phyloP scores from a whole-genome alignment of 2,888 invertebrate species.

The Scelioninae gen. 2 region DNA sequence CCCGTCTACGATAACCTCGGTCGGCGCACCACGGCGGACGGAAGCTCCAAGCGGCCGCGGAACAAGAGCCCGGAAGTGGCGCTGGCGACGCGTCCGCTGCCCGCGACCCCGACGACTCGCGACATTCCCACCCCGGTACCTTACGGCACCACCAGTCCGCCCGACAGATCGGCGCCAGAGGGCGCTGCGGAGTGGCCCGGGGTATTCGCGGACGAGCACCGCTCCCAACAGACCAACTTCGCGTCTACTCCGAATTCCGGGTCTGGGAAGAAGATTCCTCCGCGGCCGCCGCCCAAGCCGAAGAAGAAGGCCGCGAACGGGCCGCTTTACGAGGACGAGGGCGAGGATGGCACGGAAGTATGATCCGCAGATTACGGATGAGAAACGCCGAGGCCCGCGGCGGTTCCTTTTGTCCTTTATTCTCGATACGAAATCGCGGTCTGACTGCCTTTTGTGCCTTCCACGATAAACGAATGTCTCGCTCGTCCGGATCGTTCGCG shows the following conservation, averaged over 20 bases:
- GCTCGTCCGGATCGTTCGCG: conserved; percentile 47
- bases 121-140: conserved; percentile 19
- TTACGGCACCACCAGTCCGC: conserved; percentile 65
- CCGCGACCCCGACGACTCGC: conserved; percentile 78
- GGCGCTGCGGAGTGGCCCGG: conserved; percentile 76
- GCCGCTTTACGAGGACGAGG: conserved; percentile 90
- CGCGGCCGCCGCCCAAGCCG: conserved; percentile 89
- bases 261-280: conserved; percentile 83
- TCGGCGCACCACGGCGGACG: conserved; percentile 88
- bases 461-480: conserved; percentile 44
- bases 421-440: conserved; percentile 62
- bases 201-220: conserved; percentile 77
- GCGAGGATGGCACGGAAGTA: conserved; percentile 93
- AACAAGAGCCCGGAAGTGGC: conserved; percentile 82
- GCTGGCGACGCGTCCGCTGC: conserved; percentile 79
- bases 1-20: conserved; percentile 93
- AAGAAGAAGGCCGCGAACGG: conserved; percentile 83
- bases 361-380: conserved; percentile 74
- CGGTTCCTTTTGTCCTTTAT: conserved; percentile 32
- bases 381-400: conserved; percentile 54
- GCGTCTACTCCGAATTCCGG: conserved; percentile 75
- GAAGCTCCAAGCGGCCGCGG: conserved; percentile 87
- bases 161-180: conserved; percentile 74
- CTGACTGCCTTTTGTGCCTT: conserved; percentile 72
- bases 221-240: conserved; percentile 77